These are phyloP conservation scores for Ptychoptera albimana DNA, from an alignment of 2,888 invertebrate genomes.

Conservation along the genomic window DNA sequence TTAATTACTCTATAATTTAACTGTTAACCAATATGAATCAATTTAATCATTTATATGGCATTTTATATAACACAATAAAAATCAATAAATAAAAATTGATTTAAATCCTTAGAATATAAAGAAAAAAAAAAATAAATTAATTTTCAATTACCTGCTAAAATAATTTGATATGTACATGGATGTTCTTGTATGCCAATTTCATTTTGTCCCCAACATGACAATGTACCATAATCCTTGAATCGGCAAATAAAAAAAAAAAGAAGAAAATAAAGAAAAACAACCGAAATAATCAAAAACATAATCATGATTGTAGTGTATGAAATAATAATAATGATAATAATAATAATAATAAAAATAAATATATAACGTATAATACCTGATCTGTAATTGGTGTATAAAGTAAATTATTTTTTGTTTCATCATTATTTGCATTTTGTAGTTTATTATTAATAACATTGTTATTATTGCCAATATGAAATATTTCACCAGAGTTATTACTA, in stretches of 20 bases:
- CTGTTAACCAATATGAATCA: too few relatives aligned
- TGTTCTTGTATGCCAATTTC: constrained; percentile 55
- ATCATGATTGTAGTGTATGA: too few relatives aligned
- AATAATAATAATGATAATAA: background rate
- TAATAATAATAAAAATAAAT: background rate
- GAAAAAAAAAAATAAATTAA: background rate
- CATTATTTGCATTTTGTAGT: too few relatives aligned
- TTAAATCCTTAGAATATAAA: too few relatives aligned
- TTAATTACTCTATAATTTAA: too few relatives aligned
- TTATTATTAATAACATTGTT: constrained; percentile 43
- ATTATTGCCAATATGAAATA: constrained; percentile 54
- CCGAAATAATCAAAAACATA: background rate
- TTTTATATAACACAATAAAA: too few relatives aligned
- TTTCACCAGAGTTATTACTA: constrained; percentile 66
- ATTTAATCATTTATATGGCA: too few relatives aligned
- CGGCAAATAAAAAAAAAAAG: background rate
- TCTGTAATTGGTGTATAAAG: constrained; percentile 38
- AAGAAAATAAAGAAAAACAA: too few relatives aligned
- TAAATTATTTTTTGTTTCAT: constrained; percentile 45
- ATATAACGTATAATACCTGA: constrained; percentile 9
- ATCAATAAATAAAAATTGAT: too few relatives aligned
- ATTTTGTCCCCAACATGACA: constrained; percentile 66
- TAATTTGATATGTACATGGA: constrained; percentile 68
- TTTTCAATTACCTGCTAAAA: constrained; percentile 49
- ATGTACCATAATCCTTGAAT: constrained; percentile 56